These are phyloP conservation scores for Noctilio leporinus DNA, from an alignment of 2,113 vertebrate species.

Conservation along the genomic window DNA sequence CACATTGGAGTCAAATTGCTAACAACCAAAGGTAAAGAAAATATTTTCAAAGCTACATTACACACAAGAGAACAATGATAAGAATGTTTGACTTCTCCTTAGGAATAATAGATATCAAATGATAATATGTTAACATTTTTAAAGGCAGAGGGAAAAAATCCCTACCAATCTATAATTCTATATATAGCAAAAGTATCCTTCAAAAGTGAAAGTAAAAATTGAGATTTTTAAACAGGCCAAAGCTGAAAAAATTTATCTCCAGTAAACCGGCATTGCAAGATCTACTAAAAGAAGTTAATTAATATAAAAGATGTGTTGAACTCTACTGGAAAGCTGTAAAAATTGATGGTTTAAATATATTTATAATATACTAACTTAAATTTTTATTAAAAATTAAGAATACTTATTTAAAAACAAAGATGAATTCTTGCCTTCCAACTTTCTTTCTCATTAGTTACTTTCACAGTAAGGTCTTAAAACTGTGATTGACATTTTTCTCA, in stretches of 20 bases:
- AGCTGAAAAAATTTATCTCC: neutral
- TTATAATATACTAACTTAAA: slow-evolving; percentile 51
- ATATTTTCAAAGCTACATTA: neutral
- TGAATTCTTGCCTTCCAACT: neutral
- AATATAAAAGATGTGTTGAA: slow-evolving; percentile 55
- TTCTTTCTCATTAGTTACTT: neutral
- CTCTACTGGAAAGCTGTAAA: slow-evolving; percentile 64
- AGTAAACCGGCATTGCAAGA: neutral
- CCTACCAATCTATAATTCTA: neutral
- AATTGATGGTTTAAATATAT: slow-evolving; percentile 68
- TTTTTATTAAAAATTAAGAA: neutral
- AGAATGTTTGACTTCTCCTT: neutral
- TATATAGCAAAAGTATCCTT: neutral
- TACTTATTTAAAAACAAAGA: neutral
- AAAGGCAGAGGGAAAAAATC: neutral
- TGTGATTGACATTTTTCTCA: neutral
- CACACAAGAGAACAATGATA: neutral
- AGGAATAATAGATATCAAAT: neutral
- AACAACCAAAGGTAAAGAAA: neutral
- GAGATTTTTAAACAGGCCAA: neutral
- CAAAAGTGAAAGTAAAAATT: neutral
- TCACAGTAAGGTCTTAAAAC: neutral
- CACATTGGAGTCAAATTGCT: neutral
- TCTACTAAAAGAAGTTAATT: neutral
- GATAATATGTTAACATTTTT: neutral